Conservation (phyloP, 2,888 invertebrate genomes). For the Gari tellinella region DNA sequence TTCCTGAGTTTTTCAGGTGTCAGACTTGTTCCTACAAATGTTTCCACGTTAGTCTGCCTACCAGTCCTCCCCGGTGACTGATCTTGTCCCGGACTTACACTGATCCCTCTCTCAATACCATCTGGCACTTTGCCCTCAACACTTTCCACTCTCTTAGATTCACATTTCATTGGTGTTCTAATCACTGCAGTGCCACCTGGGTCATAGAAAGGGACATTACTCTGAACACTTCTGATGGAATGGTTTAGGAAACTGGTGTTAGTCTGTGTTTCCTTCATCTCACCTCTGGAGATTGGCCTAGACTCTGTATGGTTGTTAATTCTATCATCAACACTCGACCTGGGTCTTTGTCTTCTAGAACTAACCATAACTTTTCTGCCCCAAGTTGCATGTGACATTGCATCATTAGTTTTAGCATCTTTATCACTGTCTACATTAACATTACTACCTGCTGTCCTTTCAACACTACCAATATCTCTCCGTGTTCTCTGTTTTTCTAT, state of each 20-base stretch:
- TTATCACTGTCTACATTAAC: slow-evolving; percentile 15
- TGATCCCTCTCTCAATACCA: slow-evolving; percentile 24
- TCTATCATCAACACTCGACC: not conserved
- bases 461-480: slow-evolving; percentile 3
- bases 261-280: slow-evolving; percentile 52
- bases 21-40: slow-evolving; percentile 43
- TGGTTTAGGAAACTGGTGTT: slow-evolving; percentile 25
- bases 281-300: slow-evolving; percentile 29
- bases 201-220: slow-evolving; percentile 62
- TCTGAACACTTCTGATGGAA: slow-evolving; percentile 61
- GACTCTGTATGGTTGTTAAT: not conserved
- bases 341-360: slow-evolving; percentile 2
- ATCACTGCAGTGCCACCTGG: slow-evolving; percentile 1
- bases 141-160: slow-evolving; percentile 13
- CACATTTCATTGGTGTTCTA: slow-evolving; percentile 13
- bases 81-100: not conserved
- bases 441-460: no score
- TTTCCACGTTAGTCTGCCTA: slow-evolving; percentile 47
- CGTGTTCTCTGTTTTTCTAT: slow-evolving; percentile 20
- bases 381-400: slow-evolving; percentile 37
- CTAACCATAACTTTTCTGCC: slow-evolving; percentile 45
- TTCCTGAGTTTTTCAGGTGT: slow-evolving; percentile 36
- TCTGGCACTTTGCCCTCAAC: slow-evolving; percentile 15
- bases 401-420: slow-evolving; percentile 8
- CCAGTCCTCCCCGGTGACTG: slow-evolving; percentile 6